Evolutionary conservation across 2,888 invertebrate species (phyloP).

Genomic region (Ochropacha duplaris): DNA sequence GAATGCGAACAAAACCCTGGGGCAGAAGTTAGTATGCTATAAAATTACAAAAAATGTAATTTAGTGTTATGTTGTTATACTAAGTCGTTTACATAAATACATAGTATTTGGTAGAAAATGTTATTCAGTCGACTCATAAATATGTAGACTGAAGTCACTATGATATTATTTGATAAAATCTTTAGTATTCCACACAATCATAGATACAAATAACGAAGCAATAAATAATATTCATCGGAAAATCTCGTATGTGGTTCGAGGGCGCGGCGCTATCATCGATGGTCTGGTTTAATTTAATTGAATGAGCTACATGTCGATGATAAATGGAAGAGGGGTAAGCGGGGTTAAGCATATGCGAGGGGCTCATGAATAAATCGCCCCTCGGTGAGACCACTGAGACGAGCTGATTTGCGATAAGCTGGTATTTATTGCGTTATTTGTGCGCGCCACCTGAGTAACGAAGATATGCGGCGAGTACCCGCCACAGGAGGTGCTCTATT

Average conservation of each 20-base stretch:
- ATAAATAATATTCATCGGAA: conserved; percentile 71
- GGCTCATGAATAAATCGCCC: conserved; percentile 77
- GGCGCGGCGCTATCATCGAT: conserved; percentile 69
- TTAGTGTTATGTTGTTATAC: too few species aligned
- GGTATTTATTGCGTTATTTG: conserved; percentile 80
- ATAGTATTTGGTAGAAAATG: neutral
- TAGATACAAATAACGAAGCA: conserved; percentile 63
- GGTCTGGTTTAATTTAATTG: conserved; percentile 80
- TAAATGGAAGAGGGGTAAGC: conserved; percentile 73
- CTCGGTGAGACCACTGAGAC: conserved; percentile 71
- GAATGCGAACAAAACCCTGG: too few species aligned
- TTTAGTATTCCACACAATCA: conserved; percentile 47
- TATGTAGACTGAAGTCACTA: neutral
- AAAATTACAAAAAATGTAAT: too few species aligned
- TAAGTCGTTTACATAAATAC: too few species aligned
- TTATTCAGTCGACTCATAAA: neutral
- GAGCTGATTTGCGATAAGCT: conserved; percentile 81
- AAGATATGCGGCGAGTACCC: conserved; percentile 37
- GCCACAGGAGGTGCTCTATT: conserved; percentile 69
- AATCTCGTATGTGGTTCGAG: conserved; percentile 63
- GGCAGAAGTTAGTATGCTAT: too few species aligned
- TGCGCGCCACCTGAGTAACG: conserved; percentile 59
- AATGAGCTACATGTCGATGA: conserved; percentile 74
- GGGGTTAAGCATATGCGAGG: conserved; percentile 73
- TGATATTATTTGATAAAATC: conserved; percentile 2